Conservation (phyloP, 2,888 invertebrate species). For the Sinohyriopsis cumingii region DNA sequence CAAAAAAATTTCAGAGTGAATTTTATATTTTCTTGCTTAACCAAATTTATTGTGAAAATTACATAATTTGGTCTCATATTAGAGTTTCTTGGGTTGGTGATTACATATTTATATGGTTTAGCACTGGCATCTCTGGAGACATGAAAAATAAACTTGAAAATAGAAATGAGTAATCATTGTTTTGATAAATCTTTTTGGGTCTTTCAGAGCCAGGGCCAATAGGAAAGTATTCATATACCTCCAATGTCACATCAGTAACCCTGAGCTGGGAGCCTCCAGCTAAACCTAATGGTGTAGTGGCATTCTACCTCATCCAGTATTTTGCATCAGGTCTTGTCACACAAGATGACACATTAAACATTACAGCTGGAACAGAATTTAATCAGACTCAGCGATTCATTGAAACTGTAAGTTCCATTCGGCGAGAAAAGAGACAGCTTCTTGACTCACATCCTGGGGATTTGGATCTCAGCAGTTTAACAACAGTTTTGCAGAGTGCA, state of each 20-base stretch:
- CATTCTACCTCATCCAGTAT: slow-evolving; percentile 34
- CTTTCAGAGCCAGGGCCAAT: slow-evolving; percentile 45
- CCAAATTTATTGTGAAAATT: no score
- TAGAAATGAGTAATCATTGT: no score
- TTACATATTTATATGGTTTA: no score
- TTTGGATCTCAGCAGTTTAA: background rate
- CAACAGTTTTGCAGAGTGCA: background rate
- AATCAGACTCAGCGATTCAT: background rate
- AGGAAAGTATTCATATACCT: slow-evolving; percentile 18
- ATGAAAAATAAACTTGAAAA: no score
- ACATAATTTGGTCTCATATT: no score
- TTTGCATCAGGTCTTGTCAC: slow-evolving; percentile 6
- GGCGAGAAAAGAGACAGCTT: background rate
- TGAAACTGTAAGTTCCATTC: background rate
- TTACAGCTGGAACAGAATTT: background rate
- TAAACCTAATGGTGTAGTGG: slow-evolving; percentile 40
- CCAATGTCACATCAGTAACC: slow-evolving; percentile 27
- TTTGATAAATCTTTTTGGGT: slow-evolving; percentile 3
- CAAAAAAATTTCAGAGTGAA: no score
- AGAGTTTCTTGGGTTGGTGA: no score
- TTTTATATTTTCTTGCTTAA: no score
- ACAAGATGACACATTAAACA: background rate
- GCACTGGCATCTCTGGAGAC: no score
- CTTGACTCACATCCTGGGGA: background rate
- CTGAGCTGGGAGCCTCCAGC: slow-evolving; percentile 44